Conservation (phyloP, 2,113 vertebrate genomes). For the Gobius niger region DNA sequence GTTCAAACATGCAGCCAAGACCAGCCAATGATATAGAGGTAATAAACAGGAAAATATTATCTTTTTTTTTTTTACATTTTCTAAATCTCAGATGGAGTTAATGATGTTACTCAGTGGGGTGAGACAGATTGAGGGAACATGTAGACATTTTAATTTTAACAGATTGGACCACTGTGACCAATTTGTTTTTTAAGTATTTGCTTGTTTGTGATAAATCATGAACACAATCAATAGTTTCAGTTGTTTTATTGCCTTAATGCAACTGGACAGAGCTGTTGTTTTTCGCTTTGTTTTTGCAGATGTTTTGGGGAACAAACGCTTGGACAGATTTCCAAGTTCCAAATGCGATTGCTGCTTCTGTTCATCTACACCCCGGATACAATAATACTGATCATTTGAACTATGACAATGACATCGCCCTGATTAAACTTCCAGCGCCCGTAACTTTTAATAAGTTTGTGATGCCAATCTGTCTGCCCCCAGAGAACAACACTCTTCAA, state of each 20-base stretch:
- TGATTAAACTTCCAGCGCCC: slow-evolving; percentile 51
- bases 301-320: slow-evolving; percentile 46
- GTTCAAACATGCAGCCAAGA: rapidly evolving
- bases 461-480: slow-evolving; percentile 73
- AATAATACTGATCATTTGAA: rapidly evolving
- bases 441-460: slow-evolving; percentile 54
- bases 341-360: background rate
- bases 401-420: slow-evolving; percentile 65
- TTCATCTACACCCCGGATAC: slow-evolving; percentile 60
- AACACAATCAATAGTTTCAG: no score
- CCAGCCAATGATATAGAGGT: background rate
- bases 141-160: no score
- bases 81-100: no score
- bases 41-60: background rate
- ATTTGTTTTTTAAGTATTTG: no score
- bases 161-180: no score
- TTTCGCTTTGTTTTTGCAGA: slow-evolving; percentile 14
- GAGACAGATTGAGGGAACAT: no score
- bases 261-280: no score
- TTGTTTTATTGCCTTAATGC: no score
- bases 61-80: no score
- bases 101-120: no score
- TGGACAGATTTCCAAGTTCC: rapidly evolving
- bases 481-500: background rate
- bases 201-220: no score